A percentile compares a stretch with the other conserved stretches of the same genome.
Conservation (phyloP, 2,797 vertebrate genomes). For the Potorous gilbertii region DNA sequence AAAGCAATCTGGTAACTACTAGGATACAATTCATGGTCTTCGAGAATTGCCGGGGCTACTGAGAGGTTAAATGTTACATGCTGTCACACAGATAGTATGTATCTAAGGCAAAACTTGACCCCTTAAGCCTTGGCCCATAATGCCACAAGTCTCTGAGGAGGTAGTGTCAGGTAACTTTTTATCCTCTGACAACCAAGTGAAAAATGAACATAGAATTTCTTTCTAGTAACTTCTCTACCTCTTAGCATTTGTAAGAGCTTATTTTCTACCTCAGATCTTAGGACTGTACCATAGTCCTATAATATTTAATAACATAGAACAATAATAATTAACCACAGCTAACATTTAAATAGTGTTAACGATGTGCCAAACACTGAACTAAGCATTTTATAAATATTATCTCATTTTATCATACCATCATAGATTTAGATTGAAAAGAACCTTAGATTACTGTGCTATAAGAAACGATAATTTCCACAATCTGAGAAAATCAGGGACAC, state of each 20-base stretch:
- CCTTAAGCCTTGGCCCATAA: not conserved
- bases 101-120: not conserved
- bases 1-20: not conserved
- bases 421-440: not conserved
- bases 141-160: not conserved
- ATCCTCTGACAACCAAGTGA: not conserved
- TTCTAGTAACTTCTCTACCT: not conserved
- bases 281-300: not conserved
- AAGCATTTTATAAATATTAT: not conserved
- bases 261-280: not conserved
- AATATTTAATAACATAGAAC: too few species aligned
- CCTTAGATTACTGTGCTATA: not conserved
- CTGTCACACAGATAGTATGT: not conserved
- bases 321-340: not conserved
- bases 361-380: not conserved
- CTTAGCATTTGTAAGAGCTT: not conserved
- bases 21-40: not conserved
- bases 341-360: not conserved
- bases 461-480: not conserved
- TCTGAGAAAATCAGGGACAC: not conserved
- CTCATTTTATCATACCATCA: not conserved
- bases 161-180: not conserved
- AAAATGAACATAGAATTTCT: not conserved
- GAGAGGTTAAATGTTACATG: not conserved
- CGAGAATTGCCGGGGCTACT: not conserved